Conservation (phyloP, 1,140 invertebrate genomes). For the Drosophila suzukii region DNA sequence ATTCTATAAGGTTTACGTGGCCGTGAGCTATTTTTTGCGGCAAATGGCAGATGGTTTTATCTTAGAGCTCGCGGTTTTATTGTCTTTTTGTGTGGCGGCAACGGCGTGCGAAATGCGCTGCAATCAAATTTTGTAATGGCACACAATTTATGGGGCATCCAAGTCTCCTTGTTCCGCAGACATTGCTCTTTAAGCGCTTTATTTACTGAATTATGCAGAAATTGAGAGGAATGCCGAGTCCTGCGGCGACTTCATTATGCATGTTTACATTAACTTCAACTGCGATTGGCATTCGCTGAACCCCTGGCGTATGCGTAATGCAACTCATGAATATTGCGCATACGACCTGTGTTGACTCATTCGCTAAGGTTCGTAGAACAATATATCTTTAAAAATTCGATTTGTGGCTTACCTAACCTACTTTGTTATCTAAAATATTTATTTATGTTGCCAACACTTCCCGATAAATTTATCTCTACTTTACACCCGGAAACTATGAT, state of each 20-base stretch:
- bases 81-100: slow-evolving; percentile 29
- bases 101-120: slow-evolving; percentile 57
- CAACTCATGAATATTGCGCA: slow-evolving; percentile 54
- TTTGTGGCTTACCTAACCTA: neutral
- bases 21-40: slow-evolving; percentile 40
- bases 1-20: slow-evolving; percentile 16
- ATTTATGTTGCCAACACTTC: neutral
- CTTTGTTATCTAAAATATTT: neutral
- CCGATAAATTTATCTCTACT: slow-evolving; percentile 37
- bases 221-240: slow-evolving; percentile 12
- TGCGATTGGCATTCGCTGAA: slow-evolving; percentile 22
- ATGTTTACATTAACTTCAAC: slow-evolving; percentile 13
- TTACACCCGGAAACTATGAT: slow-evolving; percentile 42
- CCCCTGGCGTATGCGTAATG: slow-evolving; percentile 68
- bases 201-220: slow-evolving; percentile 40
- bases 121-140: slow-evolving; percentile 52
- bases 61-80: slow-evolving; percentile 46
- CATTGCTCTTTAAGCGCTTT: slow-evolving; percentile 31
- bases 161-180: slow-evolving; percentile 19
- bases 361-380: neutral
- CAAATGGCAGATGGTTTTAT: slow-evolving; percentile 39
- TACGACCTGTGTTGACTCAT: slow-evolving; percentile 17
- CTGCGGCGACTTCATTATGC: slow-evolving; percentile 35
- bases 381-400: neutral
- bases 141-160: slow-evolving; percentile 61